Conservation (phyloP, 2,888 invertebrate genomes). For the Lymantria monacha region DNA sequence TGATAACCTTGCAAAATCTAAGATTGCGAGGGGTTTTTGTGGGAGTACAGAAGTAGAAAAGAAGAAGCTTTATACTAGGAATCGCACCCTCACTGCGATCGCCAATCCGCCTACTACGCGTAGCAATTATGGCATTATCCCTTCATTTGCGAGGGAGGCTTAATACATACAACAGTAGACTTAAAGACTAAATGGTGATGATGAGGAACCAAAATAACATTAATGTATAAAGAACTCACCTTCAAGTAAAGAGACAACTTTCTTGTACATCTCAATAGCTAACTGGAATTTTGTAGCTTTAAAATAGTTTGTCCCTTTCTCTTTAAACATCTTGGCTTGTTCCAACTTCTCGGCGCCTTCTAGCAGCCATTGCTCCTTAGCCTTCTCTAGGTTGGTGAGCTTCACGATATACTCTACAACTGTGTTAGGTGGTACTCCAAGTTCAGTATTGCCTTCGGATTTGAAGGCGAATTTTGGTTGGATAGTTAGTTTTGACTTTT, state of each 20-base stretch:
- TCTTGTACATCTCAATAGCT: slow-evolving; percentile 94
- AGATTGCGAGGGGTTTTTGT: too few relatives aligned
- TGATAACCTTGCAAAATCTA: too few relatives aligned
- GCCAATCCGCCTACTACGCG: too few relatives aligned
- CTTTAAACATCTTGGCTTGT: slow-evolving; percentile 91
- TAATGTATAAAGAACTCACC: slow-evolving; percentile 43
- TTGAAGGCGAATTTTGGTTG: slow-evolving; percentile 92
- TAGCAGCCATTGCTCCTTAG: slow-evolving; percentile 91
- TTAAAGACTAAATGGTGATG: too few relatives aligned
- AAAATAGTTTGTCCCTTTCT: slow-evolving; percentile 95
- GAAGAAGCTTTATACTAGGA: too few relatives aligned
- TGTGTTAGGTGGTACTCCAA: slow-evolving; percentile 89
- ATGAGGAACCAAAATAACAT: too few relatives aligned
- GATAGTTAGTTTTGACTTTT: slow-evolving; percentile 88
- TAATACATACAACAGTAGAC: too few relatives aligned
- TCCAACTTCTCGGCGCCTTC: slow-evolving; percentile 89
- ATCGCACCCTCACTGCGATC: too few relatives aligned
- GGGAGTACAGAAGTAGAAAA: too few relatives aligned
- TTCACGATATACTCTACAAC: slow-evolving; percentile 91
- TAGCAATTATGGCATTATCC: too few relatives aligned
- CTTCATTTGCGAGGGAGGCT: too few relatives aligned
- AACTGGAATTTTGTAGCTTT: slow-evolving; percentile 88
- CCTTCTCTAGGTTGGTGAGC: slow-evolving; percentile 91
- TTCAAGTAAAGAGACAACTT: slow-evolving; percentile 85
- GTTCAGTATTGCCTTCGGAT: slow-evolving; percentile 84